Conservation (phyloP, 1,140 invertebrate genomes). For the Octopus bimaculoides region DNA sequence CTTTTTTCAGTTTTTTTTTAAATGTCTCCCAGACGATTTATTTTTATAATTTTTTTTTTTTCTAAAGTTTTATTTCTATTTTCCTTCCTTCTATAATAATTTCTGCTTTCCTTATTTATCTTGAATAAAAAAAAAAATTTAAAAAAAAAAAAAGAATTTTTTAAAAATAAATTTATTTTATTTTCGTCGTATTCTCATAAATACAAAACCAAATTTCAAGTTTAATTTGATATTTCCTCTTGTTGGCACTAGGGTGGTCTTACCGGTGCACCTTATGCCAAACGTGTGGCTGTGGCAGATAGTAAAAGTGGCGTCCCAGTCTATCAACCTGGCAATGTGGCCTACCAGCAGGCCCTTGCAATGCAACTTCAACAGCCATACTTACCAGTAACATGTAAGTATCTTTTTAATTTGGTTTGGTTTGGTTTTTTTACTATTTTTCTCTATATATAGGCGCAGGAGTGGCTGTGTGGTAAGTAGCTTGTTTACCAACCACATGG, state of each 20-base stretch:
- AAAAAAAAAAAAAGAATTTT: not conserved
- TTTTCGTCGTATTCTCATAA: not conserved
- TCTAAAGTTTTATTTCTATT: not conserved
- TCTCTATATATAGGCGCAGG: too few relatives aligned
- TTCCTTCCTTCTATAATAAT: not conserved
- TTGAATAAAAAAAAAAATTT: too few relatives aligned
- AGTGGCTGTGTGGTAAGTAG: too few relatives aligned
- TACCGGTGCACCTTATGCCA: slow-evolving; percentile 79
- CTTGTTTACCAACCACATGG: too few relatives aligned
- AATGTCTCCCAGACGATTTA: not conserved
- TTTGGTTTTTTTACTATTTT: not conserved
- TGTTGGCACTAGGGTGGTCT: slow-evolving; percentile 22
- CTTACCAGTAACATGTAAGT: slow-evolving; percentile 60
- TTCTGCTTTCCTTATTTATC: not conserved
- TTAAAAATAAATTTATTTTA: too few relatives aligned
- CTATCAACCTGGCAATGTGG: slow-evolving; percentile 78
- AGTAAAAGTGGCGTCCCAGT: slow-evolving; percentile 88
- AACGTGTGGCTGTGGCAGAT: slow-evolving; percentile 72
- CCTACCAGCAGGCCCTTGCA: slow-evolving; percentile 73
- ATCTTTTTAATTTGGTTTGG: slow-evolving; percentile 2
- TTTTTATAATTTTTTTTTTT: slow-evolving; percentile 1
- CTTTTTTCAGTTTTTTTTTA: not conserved
- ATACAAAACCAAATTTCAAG: not conserved
- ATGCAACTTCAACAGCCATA: slow-evolving; percentile 82
- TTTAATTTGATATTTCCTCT: not conserved